Base-by-base conservation (phyloP, 2,113 vertebrate genomes). In the Antechinus flavipes region DNA sequence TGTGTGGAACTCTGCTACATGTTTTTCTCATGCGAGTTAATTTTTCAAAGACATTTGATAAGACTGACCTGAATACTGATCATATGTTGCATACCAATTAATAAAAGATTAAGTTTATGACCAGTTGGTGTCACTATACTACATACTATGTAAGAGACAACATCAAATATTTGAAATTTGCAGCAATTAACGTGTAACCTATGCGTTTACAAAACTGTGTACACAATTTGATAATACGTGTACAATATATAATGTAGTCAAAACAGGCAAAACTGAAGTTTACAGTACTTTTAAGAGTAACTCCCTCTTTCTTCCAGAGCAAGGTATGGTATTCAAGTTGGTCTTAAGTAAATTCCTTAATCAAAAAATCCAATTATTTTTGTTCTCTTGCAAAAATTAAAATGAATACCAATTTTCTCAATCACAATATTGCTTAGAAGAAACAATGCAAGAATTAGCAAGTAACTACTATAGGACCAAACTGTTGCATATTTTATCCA, bases 381-480 rank as follows among this genome's bases (percentile, higher is more conserved):
- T 95, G 93, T 97, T 94, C 94, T 96, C 97, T 96, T 94, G 89
- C 93, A 97, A 95, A 95, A 93, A 53, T 10, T 56, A 52, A 7
- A 90, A 93, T 94, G 93, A 95, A 90, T 11, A 93, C 14, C 91
- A 54, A 90, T 95, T 96, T 97, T 89, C 95, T 95, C 27, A 35
- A 90, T 93, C 89, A 42, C 55, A 91, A 94, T 98, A 98, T 98
- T 98, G 98, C 98, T 98, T 97, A 97, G 95, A 95, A 95, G 98
- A 98, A 76, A 91, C 46, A 93, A 96, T 89, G 92, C 58, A 90
- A 90, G 89, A 97, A 92, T 90, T 55, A 92, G 12, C 50, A 93
- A 84, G 54, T 93, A 7, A n/a, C 52, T 93, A 94, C 93, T 90
- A 76, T 94, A 95, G 49, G 95, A 91, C 91, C 96, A 94, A 91